Conservation (phyloP, 2,888 invertebrate genomes). For the Beris chalybata region DNA sequence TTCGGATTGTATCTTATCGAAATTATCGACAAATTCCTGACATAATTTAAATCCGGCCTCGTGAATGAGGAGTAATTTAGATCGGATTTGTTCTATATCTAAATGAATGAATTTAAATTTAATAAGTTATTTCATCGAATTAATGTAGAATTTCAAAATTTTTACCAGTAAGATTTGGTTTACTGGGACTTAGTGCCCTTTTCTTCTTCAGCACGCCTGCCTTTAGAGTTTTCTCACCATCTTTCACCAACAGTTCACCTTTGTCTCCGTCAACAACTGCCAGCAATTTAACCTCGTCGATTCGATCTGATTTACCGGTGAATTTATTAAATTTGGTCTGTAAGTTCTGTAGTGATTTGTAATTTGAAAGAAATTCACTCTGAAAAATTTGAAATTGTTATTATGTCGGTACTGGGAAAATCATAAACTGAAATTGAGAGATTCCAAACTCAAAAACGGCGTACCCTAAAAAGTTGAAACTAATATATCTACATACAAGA, state of each 20-base stretch:
- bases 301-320: conserved; percentile 26
- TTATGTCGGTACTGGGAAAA: not conserved
- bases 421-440: too few relatives aligned
- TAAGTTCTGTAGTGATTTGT: conserved; percentile 32
- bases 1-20: conserved; percentile 18
- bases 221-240: conserved; percentile 12
- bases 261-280: conserved; percentile 22
- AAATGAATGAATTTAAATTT: not conserved
- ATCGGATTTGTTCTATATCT: conserved; percentile 21
- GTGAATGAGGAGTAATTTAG: conserved; percentile 21
- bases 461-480: too few relatives aligned
- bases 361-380: conserved; percentile 31
- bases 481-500: too few relatives aligned
- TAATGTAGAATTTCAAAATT: not conserved
- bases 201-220: not conserved
- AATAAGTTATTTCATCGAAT: too few relatives aligned
- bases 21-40: conserved; percentile 34
- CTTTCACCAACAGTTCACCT: conserved; percentile 29
- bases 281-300: conserved; percentile 34
- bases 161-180: not conserved
- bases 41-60: conserved; percentile 33
- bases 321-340: conserved; percentile 32
- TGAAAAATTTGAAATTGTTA: conserved; percentile 6
- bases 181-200: conserved; percentile 1
- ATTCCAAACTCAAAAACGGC: too few relatives aligned